These are phyloP conservation scores for Tetragnatha versicolor DNA, from an alignment of 1,140 invertebrate genomes.

Conservation along the genomic window DNA sequence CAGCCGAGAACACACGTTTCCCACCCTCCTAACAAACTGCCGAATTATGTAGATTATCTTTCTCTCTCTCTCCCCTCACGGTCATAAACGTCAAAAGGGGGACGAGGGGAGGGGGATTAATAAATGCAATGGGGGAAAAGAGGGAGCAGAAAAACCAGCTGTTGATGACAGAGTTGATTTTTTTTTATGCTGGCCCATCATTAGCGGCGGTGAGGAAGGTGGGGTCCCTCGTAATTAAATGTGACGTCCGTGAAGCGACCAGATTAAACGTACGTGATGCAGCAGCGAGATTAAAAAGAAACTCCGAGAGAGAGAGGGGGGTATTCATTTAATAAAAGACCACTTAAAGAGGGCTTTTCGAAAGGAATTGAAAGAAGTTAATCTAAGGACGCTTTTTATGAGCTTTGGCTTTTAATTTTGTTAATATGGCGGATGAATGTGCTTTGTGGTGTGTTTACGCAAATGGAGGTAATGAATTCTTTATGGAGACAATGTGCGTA, in stretches of 20 bases:
- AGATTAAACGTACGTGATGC: slow-evolving; percentile 7
- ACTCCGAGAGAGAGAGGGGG: too few species aligned
- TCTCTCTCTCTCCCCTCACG: neutral
- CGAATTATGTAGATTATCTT: slow-evolving; percentile 40
- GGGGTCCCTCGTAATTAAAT: slow-evolving; percentile 25
- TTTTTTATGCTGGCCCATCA: slow-evolving; percentile 7
- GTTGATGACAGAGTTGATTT: slow-evolving; percentile 32
- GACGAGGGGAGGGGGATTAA: neutral
- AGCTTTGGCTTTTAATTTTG: too few species aligned
- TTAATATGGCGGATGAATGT: too few species aligned
- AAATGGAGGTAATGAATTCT: too few species aligned
- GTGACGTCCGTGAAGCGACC: slow-evolving; percentile 23
- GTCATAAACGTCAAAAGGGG: slow-evolving; percentile 40
- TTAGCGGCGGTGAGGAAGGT: slow-evolving; percentile 1
- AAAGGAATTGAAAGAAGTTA: too few species aligned
- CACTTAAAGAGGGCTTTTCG: too few species aligned
- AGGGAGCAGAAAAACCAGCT: slow-evolving; percentile 16
- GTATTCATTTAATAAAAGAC: too few species aligned
- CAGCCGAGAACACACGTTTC: too few species aligned
- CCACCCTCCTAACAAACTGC: slow-evolving; percentile 42
- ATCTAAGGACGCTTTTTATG: too few species aligned
- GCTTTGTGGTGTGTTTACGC: too few species aligned
- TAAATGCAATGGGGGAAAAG: neutral
- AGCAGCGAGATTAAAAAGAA: slow-evolving; percentile 8
- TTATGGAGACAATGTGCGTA: too few species aligned